Conservation (phyloP, 1,140 invertebrate species). For the Ceratina australensis region DNA sequence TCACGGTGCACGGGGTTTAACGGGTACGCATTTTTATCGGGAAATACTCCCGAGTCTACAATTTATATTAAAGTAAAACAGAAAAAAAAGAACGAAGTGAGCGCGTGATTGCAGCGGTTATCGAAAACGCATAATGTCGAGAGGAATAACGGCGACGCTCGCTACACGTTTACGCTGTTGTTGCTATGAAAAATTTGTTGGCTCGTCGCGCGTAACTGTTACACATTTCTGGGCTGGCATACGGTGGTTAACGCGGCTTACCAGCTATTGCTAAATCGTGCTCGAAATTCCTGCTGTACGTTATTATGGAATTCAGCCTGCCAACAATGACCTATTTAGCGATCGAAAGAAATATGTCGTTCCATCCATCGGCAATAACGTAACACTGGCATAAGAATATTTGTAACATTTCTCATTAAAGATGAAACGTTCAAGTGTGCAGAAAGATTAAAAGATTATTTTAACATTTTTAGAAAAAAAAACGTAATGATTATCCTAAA, state of each 20-base stretch:
- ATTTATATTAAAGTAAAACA: not conserved
- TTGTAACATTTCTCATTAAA: not conserved
- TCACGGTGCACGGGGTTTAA: not conserved
- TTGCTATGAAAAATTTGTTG: constrained; percentile 36
- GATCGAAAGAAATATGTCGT: constrained; percentile 18
- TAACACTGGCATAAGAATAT: not conserved
- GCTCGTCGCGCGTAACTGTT: constrained; percentile 30
- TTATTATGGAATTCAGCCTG: constrained; percentile 44
- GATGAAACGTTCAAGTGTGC: not conserved
- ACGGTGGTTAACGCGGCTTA: constrained; percentile 48
- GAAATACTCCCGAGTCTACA: not conserved
- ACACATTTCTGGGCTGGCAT: constrained; percentile 29
- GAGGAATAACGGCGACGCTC: not conserved
- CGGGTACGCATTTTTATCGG: not conserved
- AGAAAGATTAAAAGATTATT: not conserved
- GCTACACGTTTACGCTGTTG: not conserved
- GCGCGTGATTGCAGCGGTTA: not conserved
- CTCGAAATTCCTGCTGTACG: constrained; percentile 40
- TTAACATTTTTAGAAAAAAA: not conserved
- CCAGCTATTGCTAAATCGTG: constrained; percentile 43
- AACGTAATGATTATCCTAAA: too few species aligned
- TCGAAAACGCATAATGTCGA: constrained; percentile 8
- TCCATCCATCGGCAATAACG: not conserved
- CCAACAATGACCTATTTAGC: constrained; percentile 35
- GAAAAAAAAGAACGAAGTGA: not conserved